These are phyloP conservation scores for Eristalis tenax DNA, from an alignment of 2,888 invertebrate genomes.

Conservation along the genomic window DNA sequence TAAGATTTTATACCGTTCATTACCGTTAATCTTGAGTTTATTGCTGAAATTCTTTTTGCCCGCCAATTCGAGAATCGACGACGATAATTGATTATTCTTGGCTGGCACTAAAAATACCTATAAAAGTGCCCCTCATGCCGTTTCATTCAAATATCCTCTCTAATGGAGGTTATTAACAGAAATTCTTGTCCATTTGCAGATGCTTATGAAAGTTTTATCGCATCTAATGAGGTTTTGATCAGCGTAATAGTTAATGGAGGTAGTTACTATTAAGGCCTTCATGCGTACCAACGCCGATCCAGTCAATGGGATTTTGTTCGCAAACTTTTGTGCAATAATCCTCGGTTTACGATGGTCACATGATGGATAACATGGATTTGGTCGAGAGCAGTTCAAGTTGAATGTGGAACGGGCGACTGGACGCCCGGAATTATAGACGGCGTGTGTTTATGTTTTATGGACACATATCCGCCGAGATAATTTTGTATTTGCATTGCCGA, in stretches of 20 bases:
- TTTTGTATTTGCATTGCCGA: too few relatives aligned
- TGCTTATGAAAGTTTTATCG: slow-evolving; percentile 62
- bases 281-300: background rate
- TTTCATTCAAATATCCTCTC: slow-evolving; percentile 59
- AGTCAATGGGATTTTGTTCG: background rate
- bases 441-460: too few relatives aligned
- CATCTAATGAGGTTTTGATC: slow-evolving; percentile 62
- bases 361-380: background rate
- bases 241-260: slow-evolving; percentile 40
- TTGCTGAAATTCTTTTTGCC: slow-evolving; percentile 44
- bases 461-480: too few relatives aligned
- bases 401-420: background rate
- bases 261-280: slow-evolving; percentile 11
- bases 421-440: too few relatives aligned
- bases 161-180: slow-evolving; percentile 63
- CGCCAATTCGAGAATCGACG: slow-evolving; percentile 22
- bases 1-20: slow-evolving; percentile 64
- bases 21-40: slow-evolving; percentile 65
- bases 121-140: slow-evolving; percentile 67
- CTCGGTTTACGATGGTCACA: background rate
- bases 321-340: background rate
- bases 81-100: slow-evolving; percentile 65
- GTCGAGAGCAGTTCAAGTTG: background rate
- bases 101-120: slow-evolving; percentile 62
- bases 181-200: slow-evolving; percentile 38